Evolutionary conservation across 2,113 vertebrate genomes (phyloP).

Genomic region (Procapra przewalskii): DNA sequence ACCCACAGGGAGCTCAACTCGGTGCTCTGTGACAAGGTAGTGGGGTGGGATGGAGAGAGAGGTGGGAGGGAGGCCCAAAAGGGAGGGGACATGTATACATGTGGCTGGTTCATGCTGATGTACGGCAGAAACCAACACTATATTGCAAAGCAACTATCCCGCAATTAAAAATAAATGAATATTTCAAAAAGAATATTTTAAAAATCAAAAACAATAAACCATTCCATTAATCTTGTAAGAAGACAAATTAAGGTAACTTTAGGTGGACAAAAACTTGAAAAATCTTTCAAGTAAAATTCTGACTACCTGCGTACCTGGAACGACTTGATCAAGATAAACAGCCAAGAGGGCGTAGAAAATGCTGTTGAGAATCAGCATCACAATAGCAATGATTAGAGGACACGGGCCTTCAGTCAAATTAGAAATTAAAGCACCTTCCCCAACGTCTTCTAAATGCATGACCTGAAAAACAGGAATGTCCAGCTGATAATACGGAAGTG

Average conservation of each 20-base stretch:
- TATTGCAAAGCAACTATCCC: not conserved
- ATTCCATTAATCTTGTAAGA: not conserved
- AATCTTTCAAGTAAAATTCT: constrained; percentile 18
- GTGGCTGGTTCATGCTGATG: not conserved
- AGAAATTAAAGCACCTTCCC: constrained; percentile 90
- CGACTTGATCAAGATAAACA: constrained; percentile 95
- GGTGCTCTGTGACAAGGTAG: not conserved
- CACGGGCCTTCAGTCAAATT: constrained; percentile 89
- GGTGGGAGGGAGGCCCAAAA: not conserved
- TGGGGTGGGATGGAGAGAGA: not conserved
- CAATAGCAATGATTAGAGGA: constrained; percentile 88
- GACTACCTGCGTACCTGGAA: constrained; percentile 86
- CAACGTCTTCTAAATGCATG: constrained; percentile 94
- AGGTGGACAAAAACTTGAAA: not conserved
- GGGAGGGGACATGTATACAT: not conserved
- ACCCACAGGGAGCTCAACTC: not conserved
- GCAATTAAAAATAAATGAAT: not conserved
- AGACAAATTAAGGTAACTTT: not conserved
- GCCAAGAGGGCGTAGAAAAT: constrained; percentile 93
- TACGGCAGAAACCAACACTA: not conserved
- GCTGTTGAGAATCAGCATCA: constrained; percentile 90
- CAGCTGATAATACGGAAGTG: not conserved
- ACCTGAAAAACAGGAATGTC: constrained; percentile 82
- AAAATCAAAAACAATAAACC: not conserved
- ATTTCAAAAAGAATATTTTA: not conserved